A percentile compares a stretch with the other conserved stretches of the same genome.
Evolutionary conservation across 2,797 vertebrate genomes (phyloP).

Genomic region (Poecile montanus): DNA sequence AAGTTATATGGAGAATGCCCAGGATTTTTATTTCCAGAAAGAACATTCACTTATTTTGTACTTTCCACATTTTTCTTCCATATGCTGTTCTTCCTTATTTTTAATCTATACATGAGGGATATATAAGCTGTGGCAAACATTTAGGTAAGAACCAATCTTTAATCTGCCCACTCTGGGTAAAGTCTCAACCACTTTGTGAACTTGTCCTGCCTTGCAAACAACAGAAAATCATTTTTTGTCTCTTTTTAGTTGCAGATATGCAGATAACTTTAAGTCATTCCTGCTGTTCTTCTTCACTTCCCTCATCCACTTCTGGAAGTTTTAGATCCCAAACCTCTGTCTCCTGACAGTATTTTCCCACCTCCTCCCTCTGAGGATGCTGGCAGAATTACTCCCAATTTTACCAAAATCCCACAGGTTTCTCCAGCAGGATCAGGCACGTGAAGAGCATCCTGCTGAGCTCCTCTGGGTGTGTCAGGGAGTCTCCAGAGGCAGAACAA

Average conservation of each 20-base stretch:
- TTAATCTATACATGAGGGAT: not conserved
- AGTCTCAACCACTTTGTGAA: not conserved
- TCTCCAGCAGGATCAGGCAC: not conserved
- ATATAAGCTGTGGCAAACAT: not conserved
- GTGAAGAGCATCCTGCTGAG: not conserved
- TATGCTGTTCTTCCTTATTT: not conserved
- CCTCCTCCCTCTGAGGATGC: not conserved
- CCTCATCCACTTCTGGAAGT: not conserved
- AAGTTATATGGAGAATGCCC: not conserved
- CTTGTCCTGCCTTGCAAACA: not conserved
- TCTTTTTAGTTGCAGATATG: not conserved
- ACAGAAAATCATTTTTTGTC: not conserved
- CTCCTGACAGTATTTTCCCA: not conserved
- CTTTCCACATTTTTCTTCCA: not conserved
- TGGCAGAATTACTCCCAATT: not conserved
- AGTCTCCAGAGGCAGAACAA: not conserved
- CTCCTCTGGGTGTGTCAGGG: not conserved
- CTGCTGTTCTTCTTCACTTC: not conserved
- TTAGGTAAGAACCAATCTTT: not conserved
- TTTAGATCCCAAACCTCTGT: not conserved
- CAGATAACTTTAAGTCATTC: not conserved
- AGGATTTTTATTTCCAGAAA: slow-evolving; percentile 5
- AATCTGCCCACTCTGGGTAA: not conserved
- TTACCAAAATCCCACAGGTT: not conserved
- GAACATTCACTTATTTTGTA: not conserved